phyloP scores from a whole-genome alignment of 2,113 vertebrate genomes.

The Neopipo cinnamomea region DNA sequence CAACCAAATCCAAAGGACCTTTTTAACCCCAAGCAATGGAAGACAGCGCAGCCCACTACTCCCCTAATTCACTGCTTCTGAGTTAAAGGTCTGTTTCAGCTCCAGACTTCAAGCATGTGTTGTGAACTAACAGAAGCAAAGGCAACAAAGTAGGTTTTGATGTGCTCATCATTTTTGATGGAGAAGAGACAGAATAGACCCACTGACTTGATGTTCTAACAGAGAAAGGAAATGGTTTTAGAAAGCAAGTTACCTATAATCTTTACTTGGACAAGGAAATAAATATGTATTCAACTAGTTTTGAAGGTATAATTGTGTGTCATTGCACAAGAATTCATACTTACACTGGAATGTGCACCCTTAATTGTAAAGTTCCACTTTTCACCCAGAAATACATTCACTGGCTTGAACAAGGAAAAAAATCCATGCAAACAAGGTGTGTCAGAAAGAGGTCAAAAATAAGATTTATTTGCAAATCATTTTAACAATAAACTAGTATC shows the following conservation, averaged over 20 bases:
- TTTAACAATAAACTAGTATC: conserved; percentile 23
- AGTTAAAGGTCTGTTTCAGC: background rate
- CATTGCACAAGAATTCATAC: background rate
- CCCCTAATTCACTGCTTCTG: background rate
- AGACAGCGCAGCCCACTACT: background rate
- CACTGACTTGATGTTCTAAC: background rate
- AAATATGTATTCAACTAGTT: background rate
- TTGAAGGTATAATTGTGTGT: background rate
- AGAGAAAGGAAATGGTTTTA: background rate
- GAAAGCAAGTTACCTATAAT: background rate
- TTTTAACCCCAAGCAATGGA: background rate
- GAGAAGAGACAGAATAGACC: background rate
- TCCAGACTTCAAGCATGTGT: background rate
- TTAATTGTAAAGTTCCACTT: background rate
- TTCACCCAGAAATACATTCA: background rate
- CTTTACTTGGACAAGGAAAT: background rate
- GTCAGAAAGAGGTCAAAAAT: conserved; percentile 52
- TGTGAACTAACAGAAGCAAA: background rate
- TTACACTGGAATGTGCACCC: background rate
- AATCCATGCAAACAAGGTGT: background rate
- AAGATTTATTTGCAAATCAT: conserved; percentile 57
- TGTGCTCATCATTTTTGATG: background rate
- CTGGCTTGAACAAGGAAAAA: background rate
- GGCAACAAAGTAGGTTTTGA: background rate
- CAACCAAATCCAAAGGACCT: background rate